Evolutionary conservation across 2,113 vertebrate genomes (phyloP).

Genomic region (Dendropsophus ebraccatus): DNA sequence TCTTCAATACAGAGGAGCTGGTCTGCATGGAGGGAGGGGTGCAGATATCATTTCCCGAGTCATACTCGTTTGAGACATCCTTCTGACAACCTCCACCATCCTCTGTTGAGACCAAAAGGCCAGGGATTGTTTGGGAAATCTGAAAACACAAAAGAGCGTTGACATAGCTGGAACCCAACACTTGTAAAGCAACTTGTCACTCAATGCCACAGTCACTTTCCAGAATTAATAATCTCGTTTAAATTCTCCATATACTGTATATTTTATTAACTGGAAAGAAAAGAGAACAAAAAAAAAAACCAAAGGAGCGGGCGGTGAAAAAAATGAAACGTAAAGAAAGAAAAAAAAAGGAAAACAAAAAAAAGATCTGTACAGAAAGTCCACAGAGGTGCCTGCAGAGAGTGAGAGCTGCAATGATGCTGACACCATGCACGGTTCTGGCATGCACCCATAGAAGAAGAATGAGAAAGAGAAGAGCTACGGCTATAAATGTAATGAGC

Average conservation of each 20-base stretch:
- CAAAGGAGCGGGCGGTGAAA: slow-evolving; percentile 32
- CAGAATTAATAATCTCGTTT: slow-evolving; percentile 67
- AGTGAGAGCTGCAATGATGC: slow-evolving; percentile 69
- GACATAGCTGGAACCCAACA: slow-evolving; percentile 70
- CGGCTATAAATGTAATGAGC: slow-evolving; percentile 21
- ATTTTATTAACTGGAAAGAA: slow-evolving; percentile 72
- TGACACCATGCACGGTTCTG: slow-evolving; percentile 79
- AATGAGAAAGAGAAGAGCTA: slow-evolving; percentile 36
- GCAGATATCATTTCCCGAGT: slow-evolving; percentile 96
- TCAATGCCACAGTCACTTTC: slow-evolving; percentile 53
- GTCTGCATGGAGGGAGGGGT: slow-evolving; percentile 91
- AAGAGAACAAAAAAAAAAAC: slow-evolving; percentile 69
- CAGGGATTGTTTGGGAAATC: slow-evolving; percentile 83
- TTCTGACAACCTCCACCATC: slow-evolving; percentile 69
- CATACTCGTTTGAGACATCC: slow-evolving; percentile 86
- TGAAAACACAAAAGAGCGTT: slow-evolving; percentile 89
- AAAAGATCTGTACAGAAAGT: slow-evolving; percentile 37
- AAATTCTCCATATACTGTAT: slow-evolving; percentile 85
- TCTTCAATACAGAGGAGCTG: slow-evolving; percentile 78
- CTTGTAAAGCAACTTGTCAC: slow-evolving; percentile 40
- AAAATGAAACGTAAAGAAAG: slow-evolving; percentile 27
- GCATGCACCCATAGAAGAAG: slow-evolving; percentile 69
- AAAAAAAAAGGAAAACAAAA: background rate
- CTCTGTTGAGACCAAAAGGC: slow-evolving; percentile 81
- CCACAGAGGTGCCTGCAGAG: slow-evolving; percentile 20